Base-by-base conservation (phyloP, 2,797 vertebrate genomes). In the Sebastes melanostomus region DNA sequence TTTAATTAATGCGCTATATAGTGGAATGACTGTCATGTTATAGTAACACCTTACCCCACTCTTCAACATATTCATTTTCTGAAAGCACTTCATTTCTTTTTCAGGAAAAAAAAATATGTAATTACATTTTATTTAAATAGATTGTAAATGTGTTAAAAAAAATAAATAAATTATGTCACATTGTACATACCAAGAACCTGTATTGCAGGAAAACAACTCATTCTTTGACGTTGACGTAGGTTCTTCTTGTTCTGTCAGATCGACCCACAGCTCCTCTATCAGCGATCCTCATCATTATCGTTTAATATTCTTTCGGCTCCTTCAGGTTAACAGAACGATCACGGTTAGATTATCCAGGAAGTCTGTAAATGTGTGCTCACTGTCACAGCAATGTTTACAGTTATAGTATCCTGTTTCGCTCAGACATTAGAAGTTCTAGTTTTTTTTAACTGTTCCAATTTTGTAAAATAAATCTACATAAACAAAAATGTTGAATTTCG, bases 81-180 rank as follows among this genome's bases (percentile, higher is more conserved):
- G 84, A 92, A 94, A 95, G 95, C 96, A 96, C 96, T 96, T 96
- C 92, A 83, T 87, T 95, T 94, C 75, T 91, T 93, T 94, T 95
- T 93, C 69, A 88, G 83, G 77, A 87, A 93, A 91, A 90, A 91
- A 91, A 92, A 91, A 89, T 73, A 91, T 94, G 91, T 92, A 92
- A 93, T 90, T 90, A 87, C 46, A n/a, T 86, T 93, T 94, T 94
- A 95, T 96, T 95, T 96, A 95, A 96, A 92, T 86, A 93, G 85
- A 93, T 88, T 96, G 93, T 96, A 95, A 93, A 95, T 95, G 92
- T 95, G 90, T 94, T 93, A 76, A 87, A 89, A 79, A 88, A 83
- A 63, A 16, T 2, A 86, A 94, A 94, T 93, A 93, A 95, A 95
- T 95, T 94, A 95, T 95, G 93, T 89, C 90, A 93, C 81, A 83